A percentile compares a stretch with the other conserved stretches of the same genome.
Evolutionary conservation across 1,140 invertebrate species (phyloP).

Genomic region (Apis florea): DNA sequence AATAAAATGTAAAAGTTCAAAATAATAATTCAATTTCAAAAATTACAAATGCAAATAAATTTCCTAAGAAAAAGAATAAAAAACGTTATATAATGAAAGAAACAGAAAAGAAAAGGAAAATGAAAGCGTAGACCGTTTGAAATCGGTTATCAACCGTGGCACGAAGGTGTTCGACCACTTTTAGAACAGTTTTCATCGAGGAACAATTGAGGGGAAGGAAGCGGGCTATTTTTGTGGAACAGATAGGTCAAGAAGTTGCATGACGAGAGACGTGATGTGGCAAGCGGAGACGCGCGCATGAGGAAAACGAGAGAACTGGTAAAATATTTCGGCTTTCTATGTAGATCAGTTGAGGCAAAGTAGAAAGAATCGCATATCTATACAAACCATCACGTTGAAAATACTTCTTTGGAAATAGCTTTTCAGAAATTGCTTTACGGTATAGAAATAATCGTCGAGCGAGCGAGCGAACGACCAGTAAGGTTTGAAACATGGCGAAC

Average conservation of each 20-base stretch:
- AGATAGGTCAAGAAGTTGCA: conserved; percentile 47
- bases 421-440: conserved; percentile 24
- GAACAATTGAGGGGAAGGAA: conserved; percentile 43
- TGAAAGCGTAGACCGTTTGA: background rate
- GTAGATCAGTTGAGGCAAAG: conserved; percentile 24
- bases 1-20: too few relatives aligned
- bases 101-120: too few relatives aligned
- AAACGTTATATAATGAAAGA: background rate
- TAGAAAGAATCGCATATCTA: conserved; percentile 34
- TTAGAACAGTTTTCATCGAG: background rate
- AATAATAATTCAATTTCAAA: background rate
- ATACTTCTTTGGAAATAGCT: conserved; percentile 17
- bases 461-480: background rate
- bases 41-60: conserved; percentile 3
- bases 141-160: conserved; percentile 25
- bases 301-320: background rate
- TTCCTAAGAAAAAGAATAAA: background rate
- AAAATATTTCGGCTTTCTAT: conserved; percentile 26
- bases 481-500: background rate
- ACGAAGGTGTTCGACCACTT: background rate
- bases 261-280: too few relatives aligned
- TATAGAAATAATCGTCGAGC: conserved; percentile 41
- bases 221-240: conserved; percentile 22
- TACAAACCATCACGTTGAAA: conserved; percentile 22
- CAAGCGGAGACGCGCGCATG: background rate